These are phyloP conservation scores for Mus spicilegus DNA, from an alignment of 2,113 vertebrate genomes.

Conservation along the genomic window DNA sequence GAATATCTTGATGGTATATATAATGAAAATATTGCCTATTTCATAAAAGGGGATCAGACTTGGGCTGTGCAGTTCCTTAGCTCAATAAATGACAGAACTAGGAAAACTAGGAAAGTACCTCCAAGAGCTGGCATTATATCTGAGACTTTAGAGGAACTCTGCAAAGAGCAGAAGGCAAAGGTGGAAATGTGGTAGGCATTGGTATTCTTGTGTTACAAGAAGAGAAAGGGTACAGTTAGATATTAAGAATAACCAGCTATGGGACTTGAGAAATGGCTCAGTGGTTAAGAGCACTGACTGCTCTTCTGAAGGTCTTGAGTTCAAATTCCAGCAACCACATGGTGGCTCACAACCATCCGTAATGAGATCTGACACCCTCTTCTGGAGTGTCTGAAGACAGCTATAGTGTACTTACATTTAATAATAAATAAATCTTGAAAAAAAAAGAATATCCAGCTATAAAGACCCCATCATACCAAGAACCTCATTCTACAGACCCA, in stretches of 20 bases:
- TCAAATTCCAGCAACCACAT: no score
- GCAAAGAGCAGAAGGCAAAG: neutral
- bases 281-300: no score
- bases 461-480: neutral
- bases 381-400: no score
- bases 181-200: neutral
- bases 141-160: conserved; percentile 25
- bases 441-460: neutral
- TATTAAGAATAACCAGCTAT: neutral
- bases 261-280: no score
- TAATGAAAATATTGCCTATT: neutral
- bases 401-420: no score
- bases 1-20: neutral
- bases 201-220: neutral
- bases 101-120: neutral
- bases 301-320: no score
- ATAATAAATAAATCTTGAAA: no score
- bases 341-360: no score
- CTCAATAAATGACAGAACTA: neutral
- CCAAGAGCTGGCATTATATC: neutral
- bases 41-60: neutral
- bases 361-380: no score
- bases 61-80: neutral
- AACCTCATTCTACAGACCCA: neutral
- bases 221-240: neutral